These are phyloP conservation scores for Musca vetustissima DNA, from an alignment of 1,140 invertebrate genomes.

Conservation along the genomic window DNA sequence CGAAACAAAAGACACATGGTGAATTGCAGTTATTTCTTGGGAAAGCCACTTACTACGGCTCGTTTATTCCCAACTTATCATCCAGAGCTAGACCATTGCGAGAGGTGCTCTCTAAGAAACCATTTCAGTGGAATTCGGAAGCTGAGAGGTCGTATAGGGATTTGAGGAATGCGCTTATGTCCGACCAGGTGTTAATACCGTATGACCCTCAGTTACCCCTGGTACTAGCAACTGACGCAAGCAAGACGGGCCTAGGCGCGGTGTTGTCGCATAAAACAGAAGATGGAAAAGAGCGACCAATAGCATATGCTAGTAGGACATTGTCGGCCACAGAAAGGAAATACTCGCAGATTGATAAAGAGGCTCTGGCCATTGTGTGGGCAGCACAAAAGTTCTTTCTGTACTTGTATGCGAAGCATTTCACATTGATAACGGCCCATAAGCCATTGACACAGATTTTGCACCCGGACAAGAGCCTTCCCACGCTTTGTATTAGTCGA, in stretches of 20 bases:
- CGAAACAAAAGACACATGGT: conserved; percentile 3
- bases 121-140: neutral
- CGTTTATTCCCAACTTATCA: conserved; percentile 21
- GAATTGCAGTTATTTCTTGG: conserved; percentile 15
- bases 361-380: conserved; percentile 55
- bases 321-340: conserved; percentile 55
- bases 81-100: neutral
- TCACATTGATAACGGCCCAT: conserved; percentile 58
- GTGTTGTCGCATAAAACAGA: conserved; percentile 55
- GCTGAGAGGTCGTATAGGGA: neutral
- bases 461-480: conserved; percentile 42
- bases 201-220: neutral
- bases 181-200: neutral
- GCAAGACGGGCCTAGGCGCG: conserved; percentile 52
- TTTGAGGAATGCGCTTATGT: conserved; percentile 16
- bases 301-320: conserved; percentile 24
- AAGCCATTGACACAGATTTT: conserved; percentile 56
- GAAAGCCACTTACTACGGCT: neutral
- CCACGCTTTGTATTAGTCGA: conserved; percentile 42
- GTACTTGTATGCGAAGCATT: conserved; percentile 55
- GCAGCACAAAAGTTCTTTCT: conserved; percentile 52
- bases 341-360: conserved; percentile 57
- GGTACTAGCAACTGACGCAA: conserved; percentile 4
- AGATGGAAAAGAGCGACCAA: conserved; percentile 45
- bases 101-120: conserved; percentile 9